phyloP scores from a whole-genome alignment of 2,113 vertebrate species.

The Pseudorasbora parva region DNA sequence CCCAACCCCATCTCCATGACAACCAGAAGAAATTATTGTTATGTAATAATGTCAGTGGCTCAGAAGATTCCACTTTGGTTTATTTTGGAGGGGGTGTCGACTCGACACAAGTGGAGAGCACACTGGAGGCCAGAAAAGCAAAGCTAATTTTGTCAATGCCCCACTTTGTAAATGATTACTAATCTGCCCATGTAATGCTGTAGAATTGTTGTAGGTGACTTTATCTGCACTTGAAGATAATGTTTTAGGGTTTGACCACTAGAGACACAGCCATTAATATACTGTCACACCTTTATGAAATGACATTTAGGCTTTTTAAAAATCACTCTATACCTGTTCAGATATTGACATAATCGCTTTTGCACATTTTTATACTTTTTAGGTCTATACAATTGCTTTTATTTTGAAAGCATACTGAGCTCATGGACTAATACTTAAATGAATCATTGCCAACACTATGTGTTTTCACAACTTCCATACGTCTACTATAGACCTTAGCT shows the following conservation, averaged over 20 bases:
- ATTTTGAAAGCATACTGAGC: background rate
- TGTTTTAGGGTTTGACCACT: background rate
- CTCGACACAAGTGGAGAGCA: background rate
- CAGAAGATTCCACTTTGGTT: conserved; percentile 62
- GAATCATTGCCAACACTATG: background rate
- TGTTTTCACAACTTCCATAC: background rate
- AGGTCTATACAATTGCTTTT: background rate
- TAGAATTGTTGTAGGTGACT: conserved; percentile 12
- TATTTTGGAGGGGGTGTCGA: conserved; percentile 23
- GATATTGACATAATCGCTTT: background rate
- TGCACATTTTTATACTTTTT: conserved; percentile 9
- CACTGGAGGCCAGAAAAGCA: background rate
- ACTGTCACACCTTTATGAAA: conserved; percentile 1
- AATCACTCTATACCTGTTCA: background rate
- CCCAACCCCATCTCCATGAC: conserved; percentile 54
- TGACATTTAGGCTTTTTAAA: background rate
- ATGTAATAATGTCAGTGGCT: conserved; percentile 57
- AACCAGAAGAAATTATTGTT: conserved; percentile 65
- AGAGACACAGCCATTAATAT: background rate
- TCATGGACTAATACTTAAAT: conserved; percentile 7
- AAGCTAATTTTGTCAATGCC: conserved; percentile 10
- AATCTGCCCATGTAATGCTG: conserved; percentile 16
- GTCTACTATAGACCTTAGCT: background rate
- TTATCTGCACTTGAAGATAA: background rate
- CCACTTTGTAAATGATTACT: background rate